Base-by-base conservation (phyloP, 2,113 vertebrate genomes). In the Campylomormyrus numenius region DNA sequence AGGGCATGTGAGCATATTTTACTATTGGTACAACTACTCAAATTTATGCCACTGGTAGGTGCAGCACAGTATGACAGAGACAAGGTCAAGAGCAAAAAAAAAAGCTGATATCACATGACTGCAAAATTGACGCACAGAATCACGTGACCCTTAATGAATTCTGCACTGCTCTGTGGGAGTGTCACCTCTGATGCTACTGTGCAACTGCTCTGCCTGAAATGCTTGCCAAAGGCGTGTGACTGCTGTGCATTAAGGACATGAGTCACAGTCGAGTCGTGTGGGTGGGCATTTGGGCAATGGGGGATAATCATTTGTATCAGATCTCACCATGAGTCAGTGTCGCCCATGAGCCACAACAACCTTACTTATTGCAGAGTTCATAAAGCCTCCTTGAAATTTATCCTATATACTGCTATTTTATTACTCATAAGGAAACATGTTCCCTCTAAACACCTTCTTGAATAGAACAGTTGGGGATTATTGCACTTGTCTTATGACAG, bases 291-390 rank as follows among this genome's bases (percentile, higher is more conserved):
- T 70, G 10, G 62, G n/a, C 62, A 45, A 53, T 58, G 86, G 53
- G 13, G 84, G 42, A 46, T 50, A 48, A 50, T 35, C 46, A 35
- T 77, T 46, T 42, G 88, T 77, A 31, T 50, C 66, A 77, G 42
- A 88, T 88, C 56, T 45, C 87, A 66, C 56, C 88, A 70, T 88
- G 42, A 89, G 45, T 89, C 62, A 88, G 3, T 9, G 50, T 89
- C 5, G 21, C 9, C 24, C 11, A 27, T 13, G 48, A 31, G 50
- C 50, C 88, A 52, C 70, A 52, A 83, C 31, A 31, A 77, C 7
- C 48, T 7, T 89, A 66, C 62, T 35, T 35, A 80, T 19, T 50
- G 27, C 45, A 74, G 5, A 70, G 10, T 74, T 89, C 42, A 77
- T 53, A 19, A 24, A 11, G 58, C 83, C 39, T 53, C 62, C 66